Conservation (phyloP, 2,888 invertebrate species). For the Trichopoda pennipes region DNA sequence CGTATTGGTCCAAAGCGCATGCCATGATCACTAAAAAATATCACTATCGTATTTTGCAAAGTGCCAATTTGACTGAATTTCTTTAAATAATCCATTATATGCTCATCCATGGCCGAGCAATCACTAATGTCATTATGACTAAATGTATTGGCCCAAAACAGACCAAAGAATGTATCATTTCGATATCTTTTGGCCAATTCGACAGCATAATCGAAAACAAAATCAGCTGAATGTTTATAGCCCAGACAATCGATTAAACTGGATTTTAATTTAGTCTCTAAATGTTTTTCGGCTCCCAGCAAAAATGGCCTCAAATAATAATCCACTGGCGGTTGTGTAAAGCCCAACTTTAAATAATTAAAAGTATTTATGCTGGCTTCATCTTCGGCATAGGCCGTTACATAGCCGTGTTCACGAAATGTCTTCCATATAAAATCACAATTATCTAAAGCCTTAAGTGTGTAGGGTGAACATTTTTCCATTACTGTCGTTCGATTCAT, state of each 20-base stretch:
- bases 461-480: slow-evolving; percentile 81
- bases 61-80: slow-evolving; percentile 84
- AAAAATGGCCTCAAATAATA: slow-evolving; percentile 90
- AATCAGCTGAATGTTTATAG: slow-evolving; percentile 85
- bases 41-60: slow-evolving; percentile 85
- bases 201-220: slow-evolving; percentile 86
- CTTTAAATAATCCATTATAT: slow-evolving; percentile 84
- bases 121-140: slow-evolving; percentile 87
- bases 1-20: slow-evolving; percentile 88
- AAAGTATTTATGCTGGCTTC: slow-evolving; percentile 86
- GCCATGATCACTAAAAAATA: slow-evolving; percentile 91
- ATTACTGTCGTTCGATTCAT: slow-evolving; percentile 82
- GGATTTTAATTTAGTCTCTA: slow-evolving; percentile 82
- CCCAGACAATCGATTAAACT: slow-evolving; percentile 84
- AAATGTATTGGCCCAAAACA: slow-evolving; percentile 90
- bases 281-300: slow-evolving; percentile 84
- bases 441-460: slow-evolving; percentile 84
- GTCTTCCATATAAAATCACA: slow-evolving; percentile 90
- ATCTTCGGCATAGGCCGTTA: slow-evolving; percentile 91
- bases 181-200: slow-evolving; percentile 86
- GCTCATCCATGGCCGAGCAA: slow-evolving; percentile 85
- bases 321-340: slow-evolving; percentile 88
- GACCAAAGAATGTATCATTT: slow-evolving; percentile 85
- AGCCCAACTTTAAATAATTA: slow-evolving; percentile 88
- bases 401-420: slow-evolving; percentile 87